Base-by-base conservation (phyloP, 2,113 vertebrate species). In the Fukomys damarensis region DNA sequence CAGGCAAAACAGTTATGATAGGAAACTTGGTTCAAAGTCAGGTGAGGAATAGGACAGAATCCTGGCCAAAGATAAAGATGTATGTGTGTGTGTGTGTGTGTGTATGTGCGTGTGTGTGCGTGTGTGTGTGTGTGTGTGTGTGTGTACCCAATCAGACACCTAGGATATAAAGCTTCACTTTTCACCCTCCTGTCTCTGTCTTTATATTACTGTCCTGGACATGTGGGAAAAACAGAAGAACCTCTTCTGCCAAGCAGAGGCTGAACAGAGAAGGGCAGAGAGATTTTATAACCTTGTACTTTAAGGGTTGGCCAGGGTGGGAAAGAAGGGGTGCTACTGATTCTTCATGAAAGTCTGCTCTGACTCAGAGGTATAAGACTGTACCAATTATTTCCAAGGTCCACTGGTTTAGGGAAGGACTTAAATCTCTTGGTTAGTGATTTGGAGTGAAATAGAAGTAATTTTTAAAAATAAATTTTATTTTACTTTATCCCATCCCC, bases 1-100 rank as follows among this genome's bases (percentile, higher is more conserved):
- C n/a, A n/a, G n/a, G n/a, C n/a, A 97, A 94, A 82, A 14, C 10
- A 95, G 41, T 89, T 93, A 38, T 59, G 81, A 24, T 49, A 72
- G 90, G 54, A 92, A 68, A 41, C 1, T 32, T 77, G 20, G 28
- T 30, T 82, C 59, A 90, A 77, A 82, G 68, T 89, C 54, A 56
- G 32, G 38, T 72, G 49, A 46, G 9, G 38, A 82, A 66, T 74
- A 72, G 43, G 22, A 52, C 54, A 83, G 68, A 11, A 63, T 77
- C 26, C 13, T 49, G 65, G 83, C 58, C 58, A 28, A 82, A 72
- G 19, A 26, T 59, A 93, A 9, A 89, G 59, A 16, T 24, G 59
- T 22, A 1, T 41, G 19, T 76, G 58, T 68, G 46, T 4, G 4
- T 95, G 58, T 49, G 12, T 61, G 26, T 41, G 70, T 52, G 80